Evolutionary conservation across 2,797 vertebrate genomes (phyloP).

Genomic region (Picus viridis): DNA sequence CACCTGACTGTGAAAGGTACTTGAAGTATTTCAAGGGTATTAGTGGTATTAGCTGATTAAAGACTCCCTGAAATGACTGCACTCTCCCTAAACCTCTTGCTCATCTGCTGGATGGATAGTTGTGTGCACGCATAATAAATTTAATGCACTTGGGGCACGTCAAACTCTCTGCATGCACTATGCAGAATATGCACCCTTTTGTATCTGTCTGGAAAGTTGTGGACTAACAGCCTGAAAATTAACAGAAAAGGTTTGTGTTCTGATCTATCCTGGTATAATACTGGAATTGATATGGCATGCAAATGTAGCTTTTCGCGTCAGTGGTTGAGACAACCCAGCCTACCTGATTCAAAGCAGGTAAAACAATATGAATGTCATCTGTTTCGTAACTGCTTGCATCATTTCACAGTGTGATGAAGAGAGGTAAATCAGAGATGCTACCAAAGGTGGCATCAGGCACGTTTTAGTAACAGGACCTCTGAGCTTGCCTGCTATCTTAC

Average conservation of each 20-base stretch:
- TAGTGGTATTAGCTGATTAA: background rate
- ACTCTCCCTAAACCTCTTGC: background rate
- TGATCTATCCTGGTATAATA: background rate
- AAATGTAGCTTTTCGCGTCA: background rate
- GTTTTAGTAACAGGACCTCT: background rate
- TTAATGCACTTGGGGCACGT: accelerated
- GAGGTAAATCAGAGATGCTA: background rate
- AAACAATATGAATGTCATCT: background rate
- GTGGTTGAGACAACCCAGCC: background rate
- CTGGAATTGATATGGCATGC: accelerated
- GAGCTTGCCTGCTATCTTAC: background rate
- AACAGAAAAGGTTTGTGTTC: background rate
- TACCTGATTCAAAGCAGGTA: background rate
- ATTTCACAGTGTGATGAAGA: background rate
- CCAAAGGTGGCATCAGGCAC: background rate
- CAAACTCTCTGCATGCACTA: background rate
- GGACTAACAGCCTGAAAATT: background rate
- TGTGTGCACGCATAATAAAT: background rate
- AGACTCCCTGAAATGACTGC: background rate
- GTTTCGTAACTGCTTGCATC: background rate
- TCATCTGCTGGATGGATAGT: background rate
- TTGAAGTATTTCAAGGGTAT: background rate
- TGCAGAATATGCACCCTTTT: background rate
- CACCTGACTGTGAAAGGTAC: background rate
- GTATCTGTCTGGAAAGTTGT: background rate